Conservation (phyloP, 1,140 invertebrate genomes). For the Trypoxylus dichotomus region DNA sequence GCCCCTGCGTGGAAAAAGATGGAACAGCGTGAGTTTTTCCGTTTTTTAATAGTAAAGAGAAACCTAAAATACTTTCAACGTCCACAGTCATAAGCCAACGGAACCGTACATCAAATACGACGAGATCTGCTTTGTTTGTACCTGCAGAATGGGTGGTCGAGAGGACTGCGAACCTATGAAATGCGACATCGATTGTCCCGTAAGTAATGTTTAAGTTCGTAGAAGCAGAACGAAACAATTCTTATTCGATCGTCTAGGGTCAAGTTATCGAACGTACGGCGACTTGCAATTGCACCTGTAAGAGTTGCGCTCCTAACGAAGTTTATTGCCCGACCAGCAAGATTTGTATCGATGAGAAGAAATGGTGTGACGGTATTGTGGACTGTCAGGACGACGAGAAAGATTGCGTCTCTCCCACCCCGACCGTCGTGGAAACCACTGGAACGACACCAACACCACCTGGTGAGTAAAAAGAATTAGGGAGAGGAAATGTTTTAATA, state of each 20-base stretch:
- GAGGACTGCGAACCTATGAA: conserved; percentile 67
- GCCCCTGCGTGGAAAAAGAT: conserved; percentile 74
- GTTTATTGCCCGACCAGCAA: conserved; percentile 74
- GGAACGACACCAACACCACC: not conserved
- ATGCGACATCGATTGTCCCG: conserved; percentile 62
- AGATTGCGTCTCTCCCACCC: conserved; percentile 58
- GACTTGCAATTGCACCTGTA: conserved; percentile 73
- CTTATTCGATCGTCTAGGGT: conserved; percentile 48
- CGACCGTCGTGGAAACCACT: not conserved
- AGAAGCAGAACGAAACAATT: not conserved
- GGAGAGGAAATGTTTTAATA: too few relatives aligned
- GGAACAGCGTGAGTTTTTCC: conserved; percentile 58
- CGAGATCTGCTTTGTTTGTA: conserved; percentile 73
- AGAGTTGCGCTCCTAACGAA: conserved; percentile 66
- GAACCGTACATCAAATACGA: conserved; percentile 46
- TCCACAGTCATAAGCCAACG: not conserved
- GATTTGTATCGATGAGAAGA: conserved; percentile 69
- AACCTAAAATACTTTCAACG: not conserved
- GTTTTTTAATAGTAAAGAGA: not conserved
- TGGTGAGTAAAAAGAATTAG: not conserved
- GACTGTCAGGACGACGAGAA: conserved; percentile 85
- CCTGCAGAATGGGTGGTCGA: conserved; percentile 72
- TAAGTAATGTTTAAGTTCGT: not conserved
- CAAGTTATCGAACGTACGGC: conserved; percentile 57
- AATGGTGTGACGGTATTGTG: conserved; percentile 80